Conservation (phyloP, 1,140 invertebrate genomes). For the Drosophila yakuba region DNA sequence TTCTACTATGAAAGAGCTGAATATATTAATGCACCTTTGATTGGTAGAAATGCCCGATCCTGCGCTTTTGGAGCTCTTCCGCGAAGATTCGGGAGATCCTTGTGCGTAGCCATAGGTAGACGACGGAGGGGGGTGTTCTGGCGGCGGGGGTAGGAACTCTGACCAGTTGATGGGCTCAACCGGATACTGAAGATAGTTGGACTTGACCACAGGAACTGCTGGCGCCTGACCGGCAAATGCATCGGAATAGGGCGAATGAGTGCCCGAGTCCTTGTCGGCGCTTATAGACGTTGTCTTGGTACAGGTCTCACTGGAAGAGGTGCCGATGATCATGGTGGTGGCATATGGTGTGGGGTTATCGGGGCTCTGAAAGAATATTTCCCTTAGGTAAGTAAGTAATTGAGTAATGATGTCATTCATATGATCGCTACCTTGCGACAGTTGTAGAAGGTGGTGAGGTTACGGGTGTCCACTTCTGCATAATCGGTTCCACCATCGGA, state of each 20-base stretch:
- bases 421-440: conserved; percentile 78
- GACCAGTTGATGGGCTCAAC: conserved; percentile 89
- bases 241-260: conserved; percentile 85
- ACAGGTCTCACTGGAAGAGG: conserved; percentile 85
- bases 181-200: conserved; percentile 85
- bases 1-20: not conserved
- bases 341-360: conserved; percentile 93
- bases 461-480: conserved; percentile 91
- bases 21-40: conserved; percentile 61
- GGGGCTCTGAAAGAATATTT: conserved; percentile 85
- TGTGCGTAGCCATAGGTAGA: conserved; percentile 76
- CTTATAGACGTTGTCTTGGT: conserved; percentile 85
- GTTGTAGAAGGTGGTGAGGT: conserved; percentile 92
- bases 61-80: conserved; percentile 81
- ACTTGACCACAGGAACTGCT: conserved; percentile 72
- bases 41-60: conserved; percentile 83
- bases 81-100: conserved; percentile 80
- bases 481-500: conserved; percentile 88
- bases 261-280: conserved; percentile 86
- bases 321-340: conserved; percentile 89
- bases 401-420: not conserved
- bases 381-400: not conserved
- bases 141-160: conserved; percentile 91
- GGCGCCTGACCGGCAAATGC: conserved; percentile 55
- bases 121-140: conserved; percentile 90